Evolutionary conservation across 1,140 invertebrate species (phyloP), one percentile per base, ranked within the genome.

Genomic region (Drosophila bifasciata): DNA sequence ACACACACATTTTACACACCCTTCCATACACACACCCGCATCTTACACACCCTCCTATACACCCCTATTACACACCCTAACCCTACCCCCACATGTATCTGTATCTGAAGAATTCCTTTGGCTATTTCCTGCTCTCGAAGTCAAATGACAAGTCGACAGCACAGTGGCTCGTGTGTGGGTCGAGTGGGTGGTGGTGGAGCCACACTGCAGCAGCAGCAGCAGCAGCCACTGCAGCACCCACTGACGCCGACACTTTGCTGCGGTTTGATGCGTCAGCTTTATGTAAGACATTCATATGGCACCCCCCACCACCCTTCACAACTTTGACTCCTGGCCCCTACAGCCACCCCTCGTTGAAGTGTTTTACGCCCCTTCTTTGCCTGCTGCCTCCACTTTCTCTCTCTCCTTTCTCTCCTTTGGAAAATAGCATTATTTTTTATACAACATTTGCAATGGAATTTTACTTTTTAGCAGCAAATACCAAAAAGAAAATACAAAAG

Each of bases 251-350:
- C 76, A 72, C 61, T 79, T 69, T 62, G 53, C 59, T 77, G 74
- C 59, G 61, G 62, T 64, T 75, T 76, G 81, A 81, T 88, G 81
- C 83, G 81, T 88, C 81, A 86, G 83, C 81, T 88, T 85, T 85
- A 86, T 81, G 62, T 86, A 86, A 88, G 77, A 85, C 67, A 75
- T 70, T 56, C 56, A 48, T 66, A 64, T 79, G 45, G 11, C n/a
- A n/a, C n/a, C 39, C 49, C 45, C 17, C 25, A 32, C 17, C n/a
- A n/a, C n/a, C n/a, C n/a, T 15, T 45, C n/a, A 5, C 8, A 9
- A 15, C 11, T 5, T 13, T 13, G 11, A 13, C 32, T 36, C 3
- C 32, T 36, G 11, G 3, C 3, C 32, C 9, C 32, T 13, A 6
- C n/a, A n/a, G n/a, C n/a, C n/a, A n/a, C 32, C 11, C 11, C 11